Base-by-base conservation (phyloP, 2,113 vertebrate species). In the Chamaetylas fuelleborni region DNA sequence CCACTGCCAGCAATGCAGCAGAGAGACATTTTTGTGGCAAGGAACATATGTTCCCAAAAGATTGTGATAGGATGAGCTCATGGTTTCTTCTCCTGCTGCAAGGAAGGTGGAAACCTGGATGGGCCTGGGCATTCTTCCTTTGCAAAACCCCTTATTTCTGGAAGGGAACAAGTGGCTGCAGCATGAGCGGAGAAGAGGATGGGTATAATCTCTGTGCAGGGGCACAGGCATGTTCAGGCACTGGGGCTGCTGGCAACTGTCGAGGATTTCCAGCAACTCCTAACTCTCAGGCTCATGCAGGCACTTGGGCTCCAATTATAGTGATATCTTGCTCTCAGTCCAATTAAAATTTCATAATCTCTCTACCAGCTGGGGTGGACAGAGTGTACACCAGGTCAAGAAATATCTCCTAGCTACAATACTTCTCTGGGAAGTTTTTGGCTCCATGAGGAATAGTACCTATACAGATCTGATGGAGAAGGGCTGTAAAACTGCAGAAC, bases 301-400 rank as follows among this genome's bases (percentile, higher is more conserved):
- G 87, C 97, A 96, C 96, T 96, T 95, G 94, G 96, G 96, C 92
- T 95, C 97, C 96, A 97, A 97, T 97, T 97, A 97, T 91, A 96
- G 95, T 95, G 94, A 94, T 96, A 96, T 96, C 95, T 97, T 96
- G 97, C 96, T 97, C 94, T 97, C 95, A 95, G 96, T 93, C 93
- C 96, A 97, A 97, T 97, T 97, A 97, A 97, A 97, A 96, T 97
- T 97, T 97, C 91, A 97, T 97, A 91, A 97, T 97, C 95, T 96
- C 78, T 95, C 77, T 56, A 65, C 95, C 64, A 95, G 89, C 69
- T 15, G 5, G 88, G 85, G 85, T 97, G 95, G 95, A 96, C 97
- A 76, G 79, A 95, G 92, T 93, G 82, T 94, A 94, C 3, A 3
- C 57, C 77, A 93, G 97, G 97, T 97, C 97, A 97, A 83, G 94